Percentiles rank a stretch among this genome's conserved stretches.
These are phyloP conservation scores for Drosophila repletoides DNA, from an alignment of 1,140 invertebrate species.

Conservation along the genomic window DNA sequence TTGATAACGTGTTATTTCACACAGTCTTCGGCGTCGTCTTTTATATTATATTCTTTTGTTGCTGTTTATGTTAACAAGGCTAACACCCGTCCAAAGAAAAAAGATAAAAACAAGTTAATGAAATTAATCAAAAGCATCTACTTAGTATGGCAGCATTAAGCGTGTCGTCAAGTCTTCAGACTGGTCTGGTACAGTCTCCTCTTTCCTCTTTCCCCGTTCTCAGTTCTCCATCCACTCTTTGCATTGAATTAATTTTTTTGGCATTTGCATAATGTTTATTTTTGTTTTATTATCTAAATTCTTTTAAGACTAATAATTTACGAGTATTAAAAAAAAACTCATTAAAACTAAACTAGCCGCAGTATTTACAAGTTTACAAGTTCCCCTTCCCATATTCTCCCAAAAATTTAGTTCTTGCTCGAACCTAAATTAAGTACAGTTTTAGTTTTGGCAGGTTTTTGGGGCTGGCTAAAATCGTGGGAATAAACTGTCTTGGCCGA, in stretches of 20 bases:
- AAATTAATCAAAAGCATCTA: constrained; percentile 59
- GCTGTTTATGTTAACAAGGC: constrained; percentile 49
- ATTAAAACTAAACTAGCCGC: constrained; percentile 40
- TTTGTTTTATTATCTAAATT: constrained; percentile 66
- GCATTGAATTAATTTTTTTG: constrained; percentile 57
- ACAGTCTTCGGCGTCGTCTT: constrained; percentile 1
- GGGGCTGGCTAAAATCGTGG: constrained; percentile 43
- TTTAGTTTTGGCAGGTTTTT: constrained; percentile 17
- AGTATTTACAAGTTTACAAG: constrained; percentile 55
- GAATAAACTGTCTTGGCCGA: constrained; percentile 47
- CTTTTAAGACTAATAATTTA: constrained; percentile 61
- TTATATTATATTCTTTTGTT: constrained; percentile 10
- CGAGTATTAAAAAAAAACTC: constrained; percentile 68
- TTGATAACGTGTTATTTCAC: constrained; percentile 37
- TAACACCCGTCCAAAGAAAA: too few species aligned
- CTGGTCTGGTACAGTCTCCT: too few species aligned
- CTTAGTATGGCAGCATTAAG: constrained; percentile 50
- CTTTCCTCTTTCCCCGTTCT: background rate
- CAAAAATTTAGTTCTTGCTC: constrained; percentile 28
- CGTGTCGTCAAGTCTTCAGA: constrained; percentile 45
- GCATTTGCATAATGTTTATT: constrained; percentile 38
- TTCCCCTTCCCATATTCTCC: constrained; percentile 1
- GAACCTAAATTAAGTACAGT: constrained; percentile 44
- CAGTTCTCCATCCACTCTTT: background rate
- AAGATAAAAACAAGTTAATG: constrained; percentile 61